phyloP scores from a whole-genome alignment of 2,113 vertebrate species.

The Hypomesus transpacificus region DNA sequence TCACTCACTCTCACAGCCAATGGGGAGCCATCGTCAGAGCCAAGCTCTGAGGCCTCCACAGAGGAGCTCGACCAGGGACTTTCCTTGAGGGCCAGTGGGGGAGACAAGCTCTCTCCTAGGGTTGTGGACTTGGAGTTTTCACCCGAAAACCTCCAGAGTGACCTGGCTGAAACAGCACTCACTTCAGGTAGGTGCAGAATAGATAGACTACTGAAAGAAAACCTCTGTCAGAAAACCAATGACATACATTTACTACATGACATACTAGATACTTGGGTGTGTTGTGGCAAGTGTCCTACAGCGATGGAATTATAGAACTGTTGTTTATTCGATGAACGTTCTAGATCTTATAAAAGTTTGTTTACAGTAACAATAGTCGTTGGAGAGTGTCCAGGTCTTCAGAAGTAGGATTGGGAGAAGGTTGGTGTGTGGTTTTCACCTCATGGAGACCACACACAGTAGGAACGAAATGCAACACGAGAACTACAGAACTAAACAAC shows the following conservation, averaged over 20 bases:
- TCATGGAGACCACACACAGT: constrained; percentile 54
- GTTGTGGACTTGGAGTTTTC: constrained; percentile 57
- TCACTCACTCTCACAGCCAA: constrained; percentile 47
- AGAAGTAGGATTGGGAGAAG: no score
- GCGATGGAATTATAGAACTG: no score
- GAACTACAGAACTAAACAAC: constrained; percentile 45
- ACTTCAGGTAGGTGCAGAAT: constrained; percentile 63
- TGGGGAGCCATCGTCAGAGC: constrained; percentile 53
- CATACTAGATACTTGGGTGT: no score
- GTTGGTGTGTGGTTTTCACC: no score
- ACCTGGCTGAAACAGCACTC: constrained; percentile 63
- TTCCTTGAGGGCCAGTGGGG: constrained; percentile 45
- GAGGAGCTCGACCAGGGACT: constrained; percentile 44
- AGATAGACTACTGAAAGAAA: not conserved
- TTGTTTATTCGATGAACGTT: no score
- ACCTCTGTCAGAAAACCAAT: no score
- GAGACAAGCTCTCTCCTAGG: constrained; percentile 58
- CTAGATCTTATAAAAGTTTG: no score
- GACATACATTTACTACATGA: no score
- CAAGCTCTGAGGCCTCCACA: constrained; percentile 22
- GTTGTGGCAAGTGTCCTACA: no score
- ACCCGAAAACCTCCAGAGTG: constrained; percentile 63
- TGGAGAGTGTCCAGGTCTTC: no score
- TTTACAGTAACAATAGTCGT: no score
- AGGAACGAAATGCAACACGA: constrained; percentile 26